Base-by-base conservation (phyloP, 2,888 invertebrate genomes). In the Punctoribates punctum region DNA sequence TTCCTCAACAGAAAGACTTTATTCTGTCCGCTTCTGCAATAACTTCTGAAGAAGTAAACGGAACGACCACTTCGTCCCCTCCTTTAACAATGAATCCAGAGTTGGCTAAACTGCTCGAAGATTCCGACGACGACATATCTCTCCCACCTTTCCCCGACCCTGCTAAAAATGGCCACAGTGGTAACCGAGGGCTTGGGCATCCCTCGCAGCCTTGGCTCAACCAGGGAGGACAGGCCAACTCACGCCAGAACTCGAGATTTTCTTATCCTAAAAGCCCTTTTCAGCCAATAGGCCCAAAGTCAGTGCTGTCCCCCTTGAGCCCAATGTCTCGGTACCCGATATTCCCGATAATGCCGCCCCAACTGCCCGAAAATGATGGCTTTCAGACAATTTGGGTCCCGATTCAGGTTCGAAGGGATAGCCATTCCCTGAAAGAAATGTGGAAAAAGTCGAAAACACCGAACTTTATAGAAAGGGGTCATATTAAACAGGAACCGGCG, bases 321-420 rank as follows among this genome's bases (percentile, higher is more conserved):
- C n/a, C n/a, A n/a, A n/a, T n/a, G n/a, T n/a, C n/a, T n/a, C n/a
- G n/a, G n/a, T n/a, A n/a, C n/a, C 54, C 54, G 8, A 62, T 62
- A 15, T 25, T 23, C 20, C 60, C 60, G 25, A 62, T 62, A 8
- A 62, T 62, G 60, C 9, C 60, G 23, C 60, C 60, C 23, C 6
- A 8, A 6, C 6, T 54, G 54, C 20, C 9, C 17, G 54, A 54
- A 8, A 8, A 17, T 5, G 9, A 5, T 6, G 60, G 60, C 60
- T 62, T 23, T 54, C 60, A 25, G 11, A 62, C 60, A 5, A 62
- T 62, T 8, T 62, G 60, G 60, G 27, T 62, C 6, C 60, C 60
- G 5, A 62, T 62, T 23, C 60, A 25, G 11, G 60, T 62, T 4
- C 60, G 25, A 6, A 5, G 25, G 5, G 25, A 62, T 15, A 23